These are phyloP conservation scores for Stichodactyla helianthus DNA, from an alignment of 64 coral and sea anemone species.

Conservation along the genomic window DNA sequence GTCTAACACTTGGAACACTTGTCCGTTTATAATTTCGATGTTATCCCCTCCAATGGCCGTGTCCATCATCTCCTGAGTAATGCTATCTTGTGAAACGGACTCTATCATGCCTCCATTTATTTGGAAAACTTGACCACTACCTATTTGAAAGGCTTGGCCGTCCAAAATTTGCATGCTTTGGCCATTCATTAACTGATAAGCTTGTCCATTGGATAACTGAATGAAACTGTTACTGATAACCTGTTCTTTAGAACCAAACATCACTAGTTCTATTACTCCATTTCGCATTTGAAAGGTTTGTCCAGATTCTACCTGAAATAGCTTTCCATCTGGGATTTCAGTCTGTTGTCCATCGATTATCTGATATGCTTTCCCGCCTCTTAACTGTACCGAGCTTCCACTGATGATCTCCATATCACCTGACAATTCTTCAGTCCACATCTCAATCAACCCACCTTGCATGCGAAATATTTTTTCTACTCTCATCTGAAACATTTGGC, in stretches of 20 bases:
- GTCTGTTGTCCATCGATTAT: background rate
- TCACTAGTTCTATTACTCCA: background rate
- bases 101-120: background rate
- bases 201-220: background rate
- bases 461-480: background rate
- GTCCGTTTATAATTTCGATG: background rate
- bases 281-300: background rate
- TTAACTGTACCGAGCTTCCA: constrained; percentile 1
- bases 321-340: background rate
- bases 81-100: background rate
- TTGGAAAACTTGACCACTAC: constrained; percentile 8
- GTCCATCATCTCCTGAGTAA: constrained; percentile 27
- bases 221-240: background rate
- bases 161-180: background rate
- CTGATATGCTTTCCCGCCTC: background rate
- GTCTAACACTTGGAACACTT: background rate
- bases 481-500: constrained; percentile 6
- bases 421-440: background rate
- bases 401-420: background rate
- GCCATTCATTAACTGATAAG: background rate
- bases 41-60: background rate
- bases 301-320: background rate
- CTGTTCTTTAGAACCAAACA: background rate
- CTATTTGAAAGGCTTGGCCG: background rate
- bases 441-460: constrained; percentile 9